Evolutionary conservation across 2,113 vertebrate species (phyloP).

Genomic region (Ameiurus melas): DNA sequence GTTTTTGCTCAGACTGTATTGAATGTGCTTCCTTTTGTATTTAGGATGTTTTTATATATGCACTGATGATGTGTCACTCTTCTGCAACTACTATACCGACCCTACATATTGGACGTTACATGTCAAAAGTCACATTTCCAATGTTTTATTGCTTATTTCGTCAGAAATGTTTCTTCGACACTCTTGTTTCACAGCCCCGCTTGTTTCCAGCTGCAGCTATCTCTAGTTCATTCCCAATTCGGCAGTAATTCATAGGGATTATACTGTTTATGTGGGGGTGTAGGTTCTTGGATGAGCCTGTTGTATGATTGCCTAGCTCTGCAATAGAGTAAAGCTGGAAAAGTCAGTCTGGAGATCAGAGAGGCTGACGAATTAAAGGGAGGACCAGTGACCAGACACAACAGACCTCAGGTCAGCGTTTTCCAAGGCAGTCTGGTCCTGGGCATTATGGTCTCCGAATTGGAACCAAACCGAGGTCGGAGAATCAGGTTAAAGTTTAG

Average conservation of each 20-base stretch:
- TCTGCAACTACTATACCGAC: neutral
- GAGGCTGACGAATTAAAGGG: conserved; percentile 31
- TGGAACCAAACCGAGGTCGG: conserved; percentile 38
- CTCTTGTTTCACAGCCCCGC: neutral
- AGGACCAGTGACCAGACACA: conserved; percentile 25
- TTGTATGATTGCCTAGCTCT: conserved; percentile 34
- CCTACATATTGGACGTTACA: neutral
- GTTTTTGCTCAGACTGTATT: neutral
- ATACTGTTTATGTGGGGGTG: conserved; percentile 42
- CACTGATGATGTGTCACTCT: neutral
- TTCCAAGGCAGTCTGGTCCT: neutral
- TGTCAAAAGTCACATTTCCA: neutral
- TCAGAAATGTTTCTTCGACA: neutral
- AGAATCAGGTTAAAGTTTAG: conserved; percentile 33
- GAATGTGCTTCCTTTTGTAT: conserved; percentile 13
- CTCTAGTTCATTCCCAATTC: neutral
- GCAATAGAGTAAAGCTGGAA: conserved; percentile 46
- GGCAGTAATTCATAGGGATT: conserved; percentile 42
- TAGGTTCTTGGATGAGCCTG: conserved; percentile 35
- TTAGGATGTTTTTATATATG: neutral
- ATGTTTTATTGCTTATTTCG: neutral
- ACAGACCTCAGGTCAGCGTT: conserved; percentile 33
- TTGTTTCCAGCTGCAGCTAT: neutral
- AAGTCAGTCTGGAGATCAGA: conserved; percentile 41
- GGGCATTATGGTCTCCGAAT: neutral